Conservation (phyloP, 2,888 invertebrate species). For the Drosophila neonasuta region DNA sequence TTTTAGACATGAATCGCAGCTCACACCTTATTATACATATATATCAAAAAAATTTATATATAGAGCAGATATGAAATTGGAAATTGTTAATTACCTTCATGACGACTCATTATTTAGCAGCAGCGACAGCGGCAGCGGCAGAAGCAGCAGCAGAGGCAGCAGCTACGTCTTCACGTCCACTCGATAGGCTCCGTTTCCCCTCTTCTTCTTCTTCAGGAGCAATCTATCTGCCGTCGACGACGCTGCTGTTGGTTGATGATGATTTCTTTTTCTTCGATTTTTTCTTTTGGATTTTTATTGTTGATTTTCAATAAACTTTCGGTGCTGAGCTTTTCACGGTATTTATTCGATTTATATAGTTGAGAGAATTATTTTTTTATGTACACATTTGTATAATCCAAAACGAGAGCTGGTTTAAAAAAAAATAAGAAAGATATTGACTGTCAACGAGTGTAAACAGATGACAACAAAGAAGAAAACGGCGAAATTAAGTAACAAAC, state of each 20-base stretch:
- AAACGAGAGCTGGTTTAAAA: conserved; percentile 39
- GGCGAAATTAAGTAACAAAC: conserved; percentile 56
- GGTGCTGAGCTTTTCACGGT: conserved; percentile 39
- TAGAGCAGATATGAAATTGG: not conserved
- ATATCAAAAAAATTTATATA: not conserved
- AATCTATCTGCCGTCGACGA: conserved; percentile 36
- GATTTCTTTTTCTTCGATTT: conserved; percentile 27
- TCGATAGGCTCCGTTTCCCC: conserved; percentile 45
- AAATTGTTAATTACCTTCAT: conserved; percentile 89
- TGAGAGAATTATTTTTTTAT: conserved; percentile 28
- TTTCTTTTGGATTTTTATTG: conserved; percentile 13
- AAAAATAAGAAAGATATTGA: conserved; percentile 21
- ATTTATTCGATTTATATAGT: conserved; percentile 17
- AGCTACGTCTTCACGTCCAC: conserved; percentile 62
- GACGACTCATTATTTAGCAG: conserved; percentile 90
- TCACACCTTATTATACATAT: conserved; percentile 89
- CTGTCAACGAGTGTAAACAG: conserved; percentile 41
- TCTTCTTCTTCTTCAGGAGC: conserved; percentile 17
- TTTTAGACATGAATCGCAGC: conserved; percentile 99
- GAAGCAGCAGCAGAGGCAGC: conserved; percentile 41
- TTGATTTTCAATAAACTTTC: conserved; percentile 29
- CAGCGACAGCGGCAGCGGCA: conserved; percentile 43
- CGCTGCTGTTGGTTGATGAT: conserved; percentile 23
- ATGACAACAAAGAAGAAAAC: conserved; percentile 46
- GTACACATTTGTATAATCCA: conserved; percentile 36